Conservation (phyloP, 2,888 invertebrate genomes). For the Ornithoptera priamus region DNA sequence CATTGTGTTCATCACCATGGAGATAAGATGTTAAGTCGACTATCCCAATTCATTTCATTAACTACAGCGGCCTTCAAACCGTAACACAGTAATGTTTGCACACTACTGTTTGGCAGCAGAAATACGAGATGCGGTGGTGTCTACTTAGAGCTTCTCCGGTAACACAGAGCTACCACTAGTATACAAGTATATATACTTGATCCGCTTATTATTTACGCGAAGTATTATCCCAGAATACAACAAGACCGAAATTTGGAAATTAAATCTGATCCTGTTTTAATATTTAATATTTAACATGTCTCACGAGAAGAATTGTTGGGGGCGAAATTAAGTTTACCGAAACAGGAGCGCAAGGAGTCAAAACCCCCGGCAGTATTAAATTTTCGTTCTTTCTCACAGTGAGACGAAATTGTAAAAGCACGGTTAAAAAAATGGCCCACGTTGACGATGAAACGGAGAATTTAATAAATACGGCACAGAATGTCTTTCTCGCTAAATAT, state of each 20-base stretch:
- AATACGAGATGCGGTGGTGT: too few species aligned
- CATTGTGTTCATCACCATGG: too few species aligned
- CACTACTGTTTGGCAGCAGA: too few species aligned
- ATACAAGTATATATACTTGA: too few species aligned
- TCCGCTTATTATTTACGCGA: too few species aligned
- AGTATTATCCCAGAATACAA: too few species aligned
- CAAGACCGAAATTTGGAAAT: neutral
- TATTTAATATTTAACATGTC: conserved; percentile 7
- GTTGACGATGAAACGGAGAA: neutral
- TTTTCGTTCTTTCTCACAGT: conserved; percentile 1
- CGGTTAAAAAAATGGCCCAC: conserved; percentile 7
- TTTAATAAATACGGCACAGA: conserved; percentile 4
- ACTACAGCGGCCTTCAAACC: too few species aligned
- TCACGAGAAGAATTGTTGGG: neutral
- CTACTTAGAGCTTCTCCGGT: too few species aligned
- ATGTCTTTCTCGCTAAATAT: neutral
- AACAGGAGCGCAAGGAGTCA: neutral
- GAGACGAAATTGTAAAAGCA: conserved; percentile 2
- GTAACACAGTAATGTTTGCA: too few species aligned
- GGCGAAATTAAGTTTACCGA: conserved; percentile 4
- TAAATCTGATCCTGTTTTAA: neutral
- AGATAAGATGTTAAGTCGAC: too few species aligned
- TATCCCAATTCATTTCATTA: too few species aligned
- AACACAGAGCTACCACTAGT: too few species aligned
- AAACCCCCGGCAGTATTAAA: conserved; percentile 7